These are phyloP conservation scores for Zophobas atratus DNA, from an alignment of 1,140 invertebrate species.

Conservation along the genomic window DNA sequence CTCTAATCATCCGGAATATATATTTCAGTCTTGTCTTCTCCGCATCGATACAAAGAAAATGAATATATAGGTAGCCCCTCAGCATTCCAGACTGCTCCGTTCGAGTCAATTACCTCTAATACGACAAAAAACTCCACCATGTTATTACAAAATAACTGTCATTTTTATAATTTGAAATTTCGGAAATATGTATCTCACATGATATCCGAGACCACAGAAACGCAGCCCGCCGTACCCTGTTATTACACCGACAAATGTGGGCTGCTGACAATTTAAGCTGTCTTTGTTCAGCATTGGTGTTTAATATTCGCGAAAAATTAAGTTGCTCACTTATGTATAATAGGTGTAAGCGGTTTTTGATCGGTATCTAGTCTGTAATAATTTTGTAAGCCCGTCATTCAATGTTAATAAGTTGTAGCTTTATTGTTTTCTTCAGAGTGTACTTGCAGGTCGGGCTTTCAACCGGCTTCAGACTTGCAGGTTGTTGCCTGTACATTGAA, in stretches of 20 bases:
- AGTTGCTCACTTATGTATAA: not conserved
- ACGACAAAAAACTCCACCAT: slow-evolving; percentile 17
- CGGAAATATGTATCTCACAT: slow-evolving; percentile 1
- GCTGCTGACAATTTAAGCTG: not conserved
- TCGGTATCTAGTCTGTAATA: slow-evolving; percentile 6
- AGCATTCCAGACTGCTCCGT: slow-evolving; percentile 11
- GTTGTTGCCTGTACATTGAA: slow-evolving; percentile 17
- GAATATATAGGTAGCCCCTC: slow-evolving; percentile 2
- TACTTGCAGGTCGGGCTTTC: not conserved
- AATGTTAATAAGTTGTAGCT: slow-evolving; percentile 43
- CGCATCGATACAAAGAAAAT: not conserved
- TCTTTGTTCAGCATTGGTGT: not conserved
- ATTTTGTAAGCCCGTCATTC: slow-evolving; percentile 36
- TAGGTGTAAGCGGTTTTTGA: not conserved
- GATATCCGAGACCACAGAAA: not conserved
- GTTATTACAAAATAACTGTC: slow-evolving; percentile 35
- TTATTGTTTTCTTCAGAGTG: slow-evolving; percentile 21
- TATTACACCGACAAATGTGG: slow-evolving; percentile 10
- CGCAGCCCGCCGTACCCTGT: slow-evolving; percentile 1
- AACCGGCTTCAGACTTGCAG: not conserved
- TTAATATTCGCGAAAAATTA: slow-evolving; percentile 22
- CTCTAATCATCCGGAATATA: slow-evolving; percentile 1
- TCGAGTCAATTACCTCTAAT: slow-evolving; percentile 12
- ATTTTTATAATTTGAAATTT: slow-evolving; percentile 18
- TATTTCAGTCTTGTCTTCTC: not conserved